Evolutionary conservation across 2,888 invertebrate genomes (phyloP).

Genomic region (Meganola albula): DNA sequence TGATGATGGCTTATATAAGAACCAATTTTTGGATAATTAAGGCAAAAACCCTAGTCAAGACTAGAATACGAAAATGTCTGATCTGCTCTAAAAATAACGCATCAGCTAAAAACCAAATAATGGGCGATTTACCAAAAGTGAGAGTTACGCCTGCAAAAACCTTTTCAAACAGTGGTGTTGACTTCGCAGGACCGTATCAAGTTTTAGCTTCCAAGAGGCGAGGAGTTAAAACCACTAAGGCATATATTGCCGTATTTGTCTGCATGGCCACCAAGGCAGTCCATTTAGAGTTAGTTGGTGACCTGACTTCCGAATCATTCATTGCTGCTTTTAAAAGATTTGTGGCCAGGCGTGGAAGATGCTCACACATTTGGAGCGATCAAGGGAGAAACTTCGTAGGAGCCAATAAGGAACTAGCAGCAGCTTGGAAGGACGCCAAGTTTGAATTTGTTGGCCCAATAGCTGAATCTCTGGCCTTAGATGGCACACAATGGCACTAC

Average conservation of each 20-base stretch:
- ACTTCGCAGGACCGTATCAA: slow-evolving; percentile 5
- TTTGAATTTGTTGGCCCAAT: background rate
- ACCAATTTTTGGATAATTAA: slow-evolving; percentile 1
- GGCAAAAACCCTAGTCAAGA: background rate
- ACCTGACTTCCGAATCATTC: slow-evolving; percentile 5
- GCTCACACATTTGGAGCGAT: slow-evolving; percentile 6
- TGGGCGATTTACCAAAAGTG: slow-evolving; percentile 6
- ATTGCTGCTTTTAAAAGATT: slow-evolving; percentile 6
- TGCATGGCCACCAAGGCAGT: slow-evolving; percentile 2
- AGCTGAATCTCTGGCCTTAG: slow-evolving; percentile 3
- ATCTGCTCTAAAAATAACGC: slow-evolving; percentile 2
- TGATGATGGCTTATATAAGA: slow-evolving; percentile 1
- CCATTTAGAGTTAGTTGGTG: slow-evolving; percentile 5
- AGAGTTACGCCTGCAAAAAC: slow-evolving; percentile 6
- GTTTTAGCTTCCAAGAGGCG: slow-evolving; percentile 2
- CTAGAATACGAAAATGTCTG: slow-evolving; percentile 1
- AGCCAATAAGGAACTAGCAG: slow-evolving; percentile 3
- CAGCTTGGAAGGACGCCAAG: slow-evolving; percentile 1
- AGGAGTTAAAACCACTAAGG: slow-evolving; percentile 3
- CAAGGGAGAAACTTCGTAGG: too few relatives aligned
- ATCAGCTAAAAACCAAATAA: slow-evolving; percentile 3
- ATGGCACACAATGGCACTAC: slow-evolving; percentile 7
- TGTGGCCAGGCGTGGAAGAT: slow-evolving; percentile 6
- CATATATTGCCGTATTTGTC: slow-evolving; percentile 4
- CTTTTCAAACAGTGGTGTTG: slow-evolving; percentile 3